Evolutionary conservation across 2,113 vertebrate genomes (phyloP), one percentile per base, ranked within the genome.

Genomic region (Mesoclemmys tuberculata): DNA sequence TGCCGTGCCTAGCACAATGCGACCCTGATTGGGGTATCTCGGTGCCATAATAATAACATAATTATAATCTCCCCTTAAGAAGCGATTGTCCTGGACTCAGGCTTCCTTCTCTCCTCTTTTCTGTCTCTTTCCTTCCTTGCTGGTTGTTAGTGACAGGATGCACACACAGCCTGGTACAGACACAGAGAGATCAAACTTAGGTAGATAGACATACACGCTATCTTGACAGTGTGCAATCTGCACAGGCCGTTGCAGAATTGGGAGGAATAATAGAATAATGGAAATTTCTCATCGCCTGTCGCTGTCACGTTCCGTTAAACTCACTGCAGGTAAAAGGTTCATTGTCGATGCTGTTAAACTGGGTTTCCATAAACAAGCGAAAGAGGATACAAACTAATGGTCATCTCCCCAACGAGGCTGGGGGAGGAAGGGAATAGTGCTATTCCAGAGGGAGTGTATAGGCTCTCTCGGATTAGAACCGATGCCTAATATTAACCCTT

Each of bases 241-340:
- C 89, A 77, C 85, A 86, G 55, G 55, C 85, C 88, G 82, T 81
- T 91, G 90, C 80, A 97, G 80, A 95, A 97, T 95, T 84, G 22
- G 75, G 89, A 95, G 94, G 31, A 95, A 93, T 94, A 96, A 95
- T 48, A 97, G 87, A 97, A 96, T 97, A 94, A 93, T 71, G 51
- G 90, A 95, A 96, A 96, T 91, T 94, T 91, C 87, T 96, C 82
- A 97, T 95, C 85, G 93, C 71, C 84, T 93, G 58, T 90, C 11
- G 5, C 85, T 97, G 94, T 96, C 92, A 97, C 93, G 95, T 95
- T 93, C 68, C 77, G 95, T 97, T 97, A 96, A 95, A 82, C 51
- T 96, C 90, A 94, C 84, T 95, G 68, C 88, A 93, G 93, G 95
- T 92, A 97, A 96, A 77, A 88, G 84, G 86, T 96, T 84, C 52